Base-by-base conservation (phyloP, 2,797 vertebrate species). In the Myotis myotis region DNA sequence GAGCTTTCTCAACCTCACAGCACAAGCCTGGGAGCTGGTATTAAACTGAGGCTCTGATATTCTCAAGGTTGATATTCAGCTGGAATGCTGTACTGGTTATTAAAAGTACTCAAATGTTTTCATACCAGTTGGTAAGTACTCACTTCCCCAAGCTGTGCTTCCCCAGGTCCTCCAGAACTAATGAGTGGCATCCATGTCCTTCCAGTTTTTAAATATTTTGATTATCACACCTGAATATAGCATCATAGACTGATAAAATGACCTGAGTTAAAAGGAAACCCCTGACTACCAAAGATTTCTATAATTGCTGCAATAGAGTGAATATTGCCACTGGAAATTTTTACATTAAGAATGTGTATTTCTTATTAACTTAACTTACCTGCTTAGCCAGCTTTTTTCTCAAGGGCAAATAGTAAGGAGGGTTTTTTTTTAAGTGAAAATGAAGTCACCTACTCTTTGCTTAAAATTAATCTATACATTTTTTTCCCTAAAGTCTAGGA, bases 391-490 rank as follows among this genome's bases (percentile, higher is more conserved):
- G 15, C 30, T 62, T 79, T 64, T 64, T 83, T 57, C 75, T 83
- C 51, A 95, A 74, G 8, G 68, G 80, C 38, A 33, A 60, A 64
- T 41, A 66, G 20, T 36, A 28, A 71, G 23, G 30, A 55, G 3
- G 9, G 8, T 22, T 55, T 55, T 20, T 53, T 55, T 57, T 5
- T 4, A 89, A 83, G 11, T 28, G 76, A 57, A 19, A 80, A 57
- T 49, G 36, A 96, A 87, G 23, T 81, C 84, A 30, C 7, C 89
- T 91, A 16, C 7, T 71, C 20, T 93, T 86, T 82, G 55, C 79
- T 95, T 93, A 76, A 87, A 89, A 89, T 91, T 53, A 57, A 57
- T 75, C 33, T 11, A 9, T 41, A 66, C 20, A 19, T 90, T 90
- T 83, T 12, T n/a, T 12, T n/a, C 16, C 53, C 41, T 33, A 22